Base-by-base conservation (phyloP, 2,797 vertebrate species). In the Syndactyla subalaris region DNA sequence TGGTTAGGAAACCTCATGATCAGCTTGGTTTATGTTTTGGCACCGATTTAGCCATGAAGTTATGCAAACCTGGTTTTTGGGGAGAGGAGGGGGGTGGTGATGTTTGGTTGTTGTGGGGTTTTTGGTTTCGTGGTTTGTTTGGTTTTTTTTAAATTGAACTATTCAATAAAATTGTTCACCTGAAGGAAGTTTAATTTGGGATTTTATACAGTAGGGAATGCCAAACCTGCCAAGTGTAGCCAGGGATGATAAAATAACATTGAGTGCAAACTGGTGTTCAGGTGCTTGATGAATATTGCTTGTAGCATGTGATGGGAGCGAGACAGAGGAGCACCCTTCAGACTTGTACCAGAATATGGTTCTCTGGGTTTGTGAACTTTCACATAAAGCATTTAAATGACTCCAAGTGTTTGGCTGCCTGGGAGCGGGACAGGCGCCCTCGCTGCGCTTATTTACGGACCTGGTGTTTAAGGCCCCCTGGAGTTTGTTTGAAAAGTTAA, bases 401-500 rank as follows among this genome's bases (percentile, higher is more conserved):
- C 67, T 74, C 74, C 36, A 17, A 65, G 85, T 72, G 89, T 85
- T 93, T 58, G 92, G 80, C 82, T 95, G 95, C 92, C 96, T 79
- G 82, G 36, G 89, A 93, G 94, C 39, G 11, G 96, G 95, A 96
- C 94, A 94, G 94, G 88, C 29, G 10, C 73, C 86, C 86, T 89
- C 89, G 85, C 97, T 76, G 96, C 24, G 75, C 95, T 96, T 96
- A 96, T 98, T 98, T 98, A 97, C 97, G 97, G 96, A 97, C 96
- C 95, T 95, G 96, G 96, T 98, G 97, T 97, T 98, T 98, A 97
- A 98, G 97, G 94, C 97, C 97, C 97, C 98, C 98, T 80, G 97
- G 96, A 97, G 97, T 98, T 98, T 97, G 98, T 98, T 98, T 97
- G 97, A 97, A 97, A 98, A 98, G 98, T 97, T 98, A 97, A 97